Percentiles rank a stretch among this genome's conserved stretches.
Conservation (phyloP, 2,797 vertebrate species). For the Oreonectes daqikongensis region DNA sequence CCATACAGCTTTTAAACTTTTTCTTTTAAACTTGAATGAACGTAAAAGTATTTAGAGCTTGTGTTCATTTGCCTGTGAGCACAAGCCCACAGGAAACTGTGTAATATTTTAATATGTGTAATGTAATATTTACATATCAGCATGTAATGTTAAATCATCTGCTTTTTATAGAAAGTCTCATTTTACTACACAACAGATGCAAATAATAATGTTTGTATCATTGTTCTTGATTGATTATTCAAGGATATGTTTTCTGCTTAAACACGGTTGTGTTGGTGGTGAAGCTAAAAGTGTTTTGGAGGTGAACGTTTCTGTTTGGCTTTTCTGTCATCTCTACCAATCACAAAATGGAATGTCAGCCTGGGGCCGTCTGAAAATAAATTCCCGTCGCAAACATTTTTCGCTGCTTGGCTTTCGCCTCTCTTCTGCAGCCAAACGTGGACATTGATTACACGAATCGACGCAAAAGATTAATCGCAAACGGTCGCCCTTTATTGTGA, state of each 20-base stretch:
- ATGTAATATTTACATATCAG: slow-evolving; percentile 4
- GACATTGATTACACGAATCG: slow-evolving; percentile 72
- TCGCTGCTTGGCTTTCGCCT: slow-evolving; percentile 10
- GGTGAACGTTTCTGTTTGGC: slow-evolving; percentile 22
- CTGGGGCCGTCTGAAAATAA: slow-evolving; percentile 35
- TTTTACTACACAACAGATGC: not conserved
- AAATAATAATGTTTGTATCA: not conserved
- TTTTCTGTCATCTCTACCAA: slow-evolving; percentile 23
- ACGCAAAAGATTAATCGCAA: slow-evolving; percentile 67
- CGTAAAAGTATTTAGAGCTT: not conserved
- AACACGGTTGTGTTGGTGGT: slow-evolving; percentile 13
- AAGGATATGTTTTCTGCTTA: not conserved
- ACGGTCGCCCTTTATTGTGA: slow-evolving; percentile 73
- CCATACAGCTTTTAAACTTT: too few relatives aligned
- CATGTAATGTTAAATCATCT: not conserved
- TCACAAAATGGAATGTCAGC: slow-evolving; percentile 23
- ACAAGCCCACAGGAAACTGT: not conserved
- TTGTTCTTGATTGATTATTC: not conserved
- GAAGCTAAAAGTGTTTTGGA: slow-evolving; percentile 11
- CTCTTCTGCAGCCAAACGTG: slow-evolving; percentile 54
- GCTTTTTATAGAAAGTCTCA: not conserved
- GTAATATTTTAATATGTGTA: slow-evolving; percentile 26
- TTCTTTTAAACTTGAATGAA: not conserved
- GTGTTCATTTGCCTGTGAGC: not conserved
- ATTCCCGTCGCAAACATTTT: slow-evolving; percentile 9